Base-by-base conservation (phyloP, 2,113 vertebrate genomes). In the Rhynchopsitta pachyrhyncha region DNA sequence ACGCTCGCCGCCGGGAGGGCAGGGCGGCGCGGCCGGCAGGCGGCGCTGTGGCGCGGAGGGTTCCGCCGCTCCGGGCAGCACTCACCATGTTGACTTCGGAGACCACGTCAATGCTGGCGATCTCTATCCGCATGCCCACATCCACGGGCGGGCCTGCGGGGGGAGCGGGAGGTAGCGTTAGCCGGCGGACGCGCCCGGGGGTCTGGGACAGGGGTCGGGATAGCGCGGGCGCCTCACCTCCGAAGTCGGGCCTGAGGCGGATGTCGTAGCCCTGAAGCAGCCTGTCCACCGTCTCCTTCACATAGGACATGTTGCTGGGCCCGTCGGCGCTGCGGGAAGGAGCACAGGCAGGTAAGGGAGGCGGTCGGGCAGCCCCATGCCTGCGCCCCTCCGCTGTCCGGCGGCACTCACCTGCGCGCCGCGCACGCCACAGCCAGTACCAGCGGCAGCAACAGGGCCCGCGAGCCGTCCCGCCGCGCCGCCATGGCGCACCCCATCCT, bases 21-120 rank as follows among this genome's bases (percentile, higher is more conserved):
- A 19, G 18, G 31, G 53, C 31, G 28, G 12, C 19, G 28, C 75
- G 25, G 74, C 88, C 92, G 53, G 76, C 96, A 96, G 98, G 74
- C 91, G 97, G 97, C 95, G 97, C 96, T 80, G 71, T 84, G 74
- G 57, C 11, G 37, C 8, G 18, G 53, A n/a, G 63, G 70, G 77
- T 9, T 49, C 18, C 35, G 23, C 47, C 83, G 59, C 8, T 33
- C 11, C 31, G 19, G 31, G 31, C 33, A 14, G 19, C 50, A 99
- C 99, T 99, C 97, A 99, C 99, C 99, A 99, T 99, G 97, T 99
- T 99, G 96, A 99, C 99, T 98, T 99, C 99, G 19, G 99, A 99
- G 87, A 99, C 99, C 98, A 99, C 99, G 93, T 99, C 99, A 73
- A 99, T 99, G 89, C 99, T 99, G 97, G 99, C 98, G 82, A 99